Evolutionary conservation across 2,113 vertebrate species (phyloP), one percentile per base, ranked within the genome.

Genomic region (Poecilia latipinna): DNA sequence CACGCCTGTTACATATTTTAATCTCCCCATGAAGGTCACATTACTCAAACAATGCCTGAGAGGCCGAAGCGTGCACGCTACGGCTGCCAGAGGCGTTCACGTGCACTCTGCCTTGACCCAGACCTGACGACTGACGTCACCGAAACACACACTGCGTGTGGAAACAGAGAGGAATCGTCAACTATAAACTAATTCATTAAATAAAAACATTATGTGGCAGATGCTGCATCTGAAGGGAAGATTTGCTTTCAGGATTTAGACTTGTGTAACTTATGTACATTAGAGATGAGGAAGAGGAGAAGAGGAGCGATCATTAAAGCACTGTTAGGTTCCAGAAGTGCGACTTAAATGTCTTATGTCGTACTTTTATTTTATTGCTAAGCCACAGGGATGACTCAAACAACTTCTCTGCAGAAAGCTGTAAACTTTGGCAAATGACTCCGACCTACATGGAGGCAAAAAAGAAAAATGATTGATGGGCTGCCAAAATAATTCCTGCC

Each of bases 21-120:
- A 91, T 91, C 88, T 91, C 82, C 79, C 79, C 74, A 88, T 92
- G 91, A 93, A 93, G 92, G 91, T 93, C 93, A 91, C 86, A 89
- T 90, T 88, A 87, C 79, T 81, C 70, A 82, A 78, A 78, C 85
- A 85, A 67, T 24, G 82, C 78, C 75, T 82, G 72, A 70, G 77
- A 83, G 80, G 77, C 69, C 15, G 37, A 48, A 67, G 28, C 65
- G 57, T 71, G 73, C 63, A 39, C 4, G 22, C 33, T 13, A 54
- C 78, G 79, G 77, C 73, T 77, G 79, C 64, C 75, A 74, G 37
- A n/a, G 65, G 65, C 69, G 57, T 75, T 48, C 65, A 32, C 72
- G 68, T 75, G 74, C 42, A 48, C 28, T 2, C 61, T 51, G 64
- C 68, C 61, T 57, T 64, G 65, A 78, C 80, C 78, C 77, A 63